phyloP scores from a whole-genome alignment of 2,113 vertebrate genomes.

The Tringa solitaria region DNA sequence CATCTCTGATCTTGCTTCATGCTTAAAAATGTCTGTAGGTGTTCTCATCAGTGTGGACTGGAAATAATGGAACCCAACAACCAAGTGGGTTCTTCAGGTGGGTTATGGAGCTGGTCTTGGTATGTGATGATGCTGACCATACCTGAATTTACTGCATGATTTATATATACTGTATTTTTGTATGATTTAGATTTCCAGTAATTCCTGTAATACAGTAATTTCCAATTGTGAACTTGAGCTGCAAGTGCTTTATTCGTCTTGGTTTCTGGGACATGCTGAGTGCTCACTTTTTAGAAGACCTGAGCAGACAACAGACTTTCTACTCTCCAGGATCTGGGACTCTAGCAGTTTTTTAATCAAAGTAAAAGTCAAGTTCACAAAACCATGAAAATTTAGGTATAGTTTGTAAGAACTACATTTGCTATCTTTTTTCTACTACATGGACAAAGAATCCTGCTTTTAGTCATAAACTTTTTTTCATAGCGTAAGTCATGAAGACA shows the following conservation, averaged over 20 bases:
- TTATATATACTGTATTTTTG: too few species aligned
- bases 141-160: background rate
- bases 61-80: background rate
- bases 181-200: background rate
- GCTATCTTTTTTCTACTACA: background rate
- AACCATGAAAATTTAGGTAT: background rate
- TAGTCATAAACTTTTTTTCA: background rate
- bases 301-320: background rate
- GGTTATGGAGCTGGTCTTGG: background rate
- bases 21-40: background rate
- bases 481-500: background rate
- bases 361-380: background rate
- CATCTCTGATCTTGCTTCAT: background rate
- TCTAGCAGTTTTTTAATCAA: background rate
- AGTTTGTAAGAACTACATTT: background rate
- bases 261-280: background rate
- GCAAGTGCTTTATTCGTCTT: background rate
- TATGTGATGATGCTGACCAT: background rate
- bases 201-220: background rate
- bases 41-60: background rate
- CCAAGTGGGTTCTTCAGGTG: background rate
- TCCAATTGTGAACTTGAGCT: background rate
- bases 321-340: background rate
- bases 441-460: background rate
- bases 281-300: background rate